Conservation (phyloP, 92 coral and sea anemone genomes). For the Siderastrea radians region DNA sequence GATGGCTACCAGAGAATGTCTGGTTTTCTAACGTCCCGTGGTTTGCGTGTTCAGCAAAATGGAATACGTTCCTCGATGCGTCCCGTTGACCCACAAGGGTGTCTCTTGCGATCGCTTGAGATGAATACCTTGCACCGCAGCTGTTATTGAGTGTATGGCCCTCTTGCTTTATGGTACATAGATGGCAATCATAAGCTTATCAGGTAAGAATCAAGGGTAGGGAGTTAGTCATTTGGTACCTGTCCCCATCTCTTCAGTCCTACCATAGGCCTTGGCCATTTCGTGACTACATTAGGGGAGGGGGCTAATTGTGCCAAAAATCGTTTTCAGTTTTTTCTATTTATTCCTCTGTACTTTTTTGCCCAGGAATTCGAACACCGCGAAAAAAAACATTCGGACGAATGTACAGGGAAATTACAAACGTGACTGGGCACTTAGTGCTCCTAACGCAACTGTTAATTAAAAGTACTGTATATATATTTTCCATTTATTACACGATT, state of each 20-base stretch:
- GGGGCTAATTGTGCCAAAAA: too few relatives aligned
- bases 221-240: neutral
- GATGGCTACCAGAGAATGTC: constrained; percentile 51
- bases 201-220: neutral
- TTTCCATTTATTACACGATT: too few relatives aligned
- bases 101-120: neutral
- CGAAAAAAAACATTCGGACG: too few relatives aligned
- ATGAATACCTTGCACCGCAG: neutral
- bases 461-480: too few relatives aligned
- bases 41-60: constrained; percentile 25
- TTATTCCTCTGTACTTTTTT: too few relatives aligned
- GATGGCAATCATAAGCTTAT: neutral
- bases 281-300: too few relatives aligned
- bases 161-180: constrained; percentile 23
- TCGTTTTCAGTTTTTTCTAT: too few relatives aligned
- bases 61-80: constrained; percentile 12
- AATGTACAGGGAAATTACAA: too few relatives aligned
- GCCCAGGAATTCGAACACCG: too few relatives aligned
- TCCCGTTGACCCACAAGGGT: neutral
- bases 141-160: constrained; percentile 4
- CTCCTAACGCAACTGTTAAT: too few relatives aligned
- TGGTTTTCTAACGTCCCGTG: constrained; percentile 38
- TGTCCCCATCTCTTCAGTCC: neutral
- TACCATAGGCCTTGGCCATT: neutral
- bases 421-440: too few relatives aligned